phyloP scores from a whole-genome alignment of 2,888 invertebrate species.

The Phania funesta region DNA sequence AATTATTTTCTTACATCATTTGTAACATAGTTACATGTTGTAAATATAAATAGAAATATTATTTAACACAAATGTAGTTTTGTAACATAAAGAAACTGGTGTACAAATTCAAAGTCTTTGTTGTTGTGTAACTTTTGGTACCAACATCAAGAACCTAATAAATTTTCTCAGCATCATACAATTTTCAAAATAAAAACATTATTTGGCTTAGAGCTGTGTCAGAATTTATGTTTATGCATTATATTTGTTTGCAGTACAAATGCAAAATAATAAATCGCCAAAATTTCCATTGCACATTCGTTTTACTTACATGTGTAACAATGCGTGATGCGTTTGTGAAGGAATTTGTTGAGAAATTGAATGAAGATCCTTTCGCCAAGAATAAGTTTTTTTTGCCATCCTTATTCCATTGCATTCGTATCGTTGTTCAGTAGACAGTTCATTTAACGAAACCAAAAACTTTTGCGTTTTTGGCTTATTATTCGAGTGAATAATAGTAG shows the following conservation, averaged over 20 bases:
- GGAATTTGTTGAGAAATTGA: conserved; percentile 12
- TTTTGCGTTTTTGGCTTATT: neutral
- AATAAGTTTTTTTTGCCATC: neutral
- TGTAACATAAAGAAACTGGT: too few relatives aligned
- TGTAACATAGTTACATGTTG: too few relatives aligned
- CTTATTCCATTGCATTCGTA: neutral
- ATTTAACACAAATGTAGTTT: too few relatives aligned
- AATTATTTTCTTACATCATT: too few relatives aligned
- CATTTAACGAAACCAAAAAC: conserved; percentile 25
- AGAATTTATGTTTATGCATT: conserved; percentile 55
- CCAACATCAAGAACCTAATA: conserved; percentile 23
- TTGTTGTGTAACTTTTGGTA: neutral
- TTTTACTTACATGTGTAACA: neutral
- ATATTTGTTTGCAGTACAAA: conserved; percentile 15
- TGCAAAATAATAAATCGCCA: conserved; percentile 19
- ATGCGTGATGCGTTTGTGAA: neutral
- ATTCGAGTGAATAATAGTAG: neutral
- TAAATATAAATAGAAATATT: too few relatives aligned
- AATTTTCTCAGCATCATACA: conserved; percentile 8
- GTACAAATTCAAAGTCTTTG: neutral
- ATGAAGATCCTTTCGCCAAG: neutral
- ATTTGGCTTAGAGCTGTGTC: conserved; percentile 13
- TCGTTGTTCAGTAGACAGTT: conserved; percentile 18
- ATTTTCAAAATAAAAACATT: neutral
- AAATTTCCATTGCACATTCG: conserved; percentile 7